Evolutionary conservation across 2,888 invertebrate genomes (phyloP).

Genomic region (Crepidodera aurea): DNA sequence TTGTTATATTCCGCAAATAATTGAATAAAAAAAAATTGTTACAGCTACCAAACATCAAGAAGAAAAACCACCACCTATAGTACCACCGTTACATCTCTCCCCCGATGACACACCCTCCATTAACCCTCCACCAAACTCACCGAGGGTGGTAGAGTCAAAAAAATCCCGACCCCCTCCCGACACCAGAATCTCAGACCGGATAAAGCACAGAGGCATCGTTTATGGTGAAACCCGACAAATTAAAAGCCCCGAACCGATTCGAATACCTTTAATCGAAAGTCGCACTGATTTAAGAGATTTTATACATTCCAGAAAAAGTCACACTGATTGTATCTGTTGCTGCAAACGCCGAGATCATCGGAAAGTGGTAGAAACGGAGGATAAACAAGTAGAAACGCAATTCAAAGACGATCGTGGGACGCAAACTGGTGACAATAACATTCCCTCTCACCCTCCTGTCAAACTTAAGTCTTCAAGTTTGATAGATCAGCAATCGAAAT

Average conservation of each 20-base stretch:
- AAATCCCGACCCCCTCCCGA: conserved; percentile 44
- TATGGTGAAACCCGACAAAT: conserved; percentile 43
- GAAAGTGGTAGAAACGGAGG: neutral
- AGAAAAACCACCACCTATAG: neutral
- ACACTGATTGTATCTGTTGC: conserved; percentile 15
- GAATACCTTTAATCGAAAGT: conserved; percentile 31
- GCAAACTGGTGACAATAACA: conserved; percentile 30
- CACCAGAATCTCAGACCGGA: conserved; percentile 57
- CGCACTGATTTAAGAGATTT: conserved; percentile 35
- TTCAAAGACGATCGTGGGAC: neutral
- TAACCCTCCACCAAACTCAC: neutral
- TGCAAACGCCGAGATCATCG: conserved; percentile 9
- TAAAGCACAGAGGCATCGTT: conserved; percentile 47
- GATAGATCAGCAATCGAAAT: neutral
- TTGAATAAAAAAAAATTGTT: neutral
- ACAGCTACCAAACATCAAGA: neutral
- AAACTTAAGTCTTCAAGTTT: conserved; percentile 37
- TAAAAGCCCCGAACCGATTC: conserved; percentile 28
- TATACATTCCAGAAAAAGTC: conserved; percentile 23
- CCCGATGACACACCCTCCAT: neutral
- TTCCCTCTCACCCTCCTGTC: conserved; percentile 47
- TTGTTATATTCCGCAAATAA: too few species aligned
- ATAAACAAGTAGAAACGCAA: neutral
- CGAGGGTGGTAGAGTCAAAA: too few species aligned
- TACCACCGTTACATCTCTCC: neutral